Conservation (phyloP, 1,140 invertebrate species). For the Camponotus pennsylvanicus region DNA sequence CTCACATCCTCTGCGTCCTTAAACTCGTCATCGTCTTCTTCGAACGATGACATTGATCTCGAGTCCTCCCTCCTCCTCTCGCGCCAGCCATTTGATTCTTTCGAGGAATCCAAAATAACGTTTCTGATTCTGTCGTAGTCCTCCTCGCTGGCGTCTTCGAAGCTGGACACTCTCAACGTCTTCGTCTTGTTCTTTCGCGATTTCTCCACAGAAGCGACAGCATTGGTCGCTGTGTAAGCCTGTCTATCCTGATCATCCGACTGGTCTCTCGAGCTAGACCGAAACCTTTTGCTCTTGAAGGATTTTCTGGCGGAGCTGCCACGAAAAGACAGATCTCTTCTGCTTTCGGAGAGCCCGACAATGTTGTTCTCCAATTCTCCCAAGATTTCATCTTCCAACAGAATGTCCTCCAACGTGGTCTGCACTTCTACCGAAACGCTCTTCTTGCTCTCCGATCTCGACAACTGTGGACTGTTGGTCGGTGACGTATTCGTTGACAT, state of each 20-base stretch:
- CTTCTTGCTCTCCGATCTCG: conserved; percentile 77
- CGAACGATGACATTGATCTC: conserved; percentile 63
- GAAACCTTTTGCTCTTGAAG: conserved; percentile 67
- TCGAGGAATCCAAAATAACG: conserved; percentile 61
- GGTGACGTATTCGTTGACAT: conserved; percentile 84
- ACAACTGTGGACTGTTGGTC: conserved; percentile 73
- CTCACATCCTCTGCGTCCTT: conserved; percentile 81
- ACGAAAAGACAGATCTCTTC: conserved; percentile 59
- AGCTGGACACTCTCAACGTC: conserved; percentile 78
- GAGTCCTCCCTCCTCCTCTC: conserved; percentile 42
- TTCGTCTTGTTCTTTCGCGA: conserved; percentile 34
- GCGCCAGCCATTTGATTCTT: conserved; percentile 35
- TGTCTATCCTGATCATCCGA: conserved; percentile 23
- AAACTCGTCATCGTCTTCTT: conserved; percentile 81
- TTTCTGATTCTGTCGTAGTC: conserved; percentile 75
- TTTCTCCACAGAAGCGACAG: conserved; percentile 30
- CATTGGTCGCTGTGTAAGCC: conserved; percentile 27
- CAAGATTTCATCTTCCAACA: conserved; percentile 24
- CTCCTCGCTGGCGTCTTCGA: conserved; percentile 76
- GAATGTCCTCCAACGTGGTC: conserved; percentile 80
- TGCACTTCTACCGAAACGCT: conserved; percentile 83
- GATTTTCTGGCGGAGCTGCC: conserved; percentile 51
- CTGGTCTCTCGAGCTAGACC: conserved; percentile 60
- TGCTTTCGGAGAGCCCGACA: conserved; percentile 70
- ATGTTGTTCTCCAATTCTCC: conserved; percentile 51